Base-by-base conservation (phyloP, 2,888 invertebrate genomes). In the Rhyacophila evoluta region DNA sequence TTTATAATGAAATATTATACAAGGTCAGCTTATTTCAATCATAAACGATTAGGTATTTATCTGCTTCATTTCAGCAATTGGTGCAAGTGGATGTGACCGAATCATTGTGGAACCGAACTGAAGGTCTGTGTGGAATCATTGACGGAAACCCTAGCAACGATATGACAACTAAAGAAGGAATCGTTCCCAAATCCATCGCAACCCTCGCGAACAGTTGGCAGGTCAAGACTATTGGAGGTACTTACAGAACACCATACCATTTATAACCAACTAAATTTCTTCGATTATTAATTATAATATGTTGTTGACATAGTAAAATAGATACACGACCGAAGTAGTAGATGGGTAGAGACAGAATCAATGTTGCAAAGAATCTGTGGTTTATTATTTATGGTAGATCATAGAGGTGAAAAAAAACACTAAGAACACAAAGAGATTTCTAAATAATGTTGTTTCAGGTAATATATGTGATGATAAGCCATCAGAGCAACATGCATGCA, bases 81-180 rank as follows among this genome's bases (percentile, higher is more conserved):
- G 88, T 96, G 3, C 89, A 93, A 81, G 87, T 95, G 0, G 93
- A 93, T 84, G 93, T 93, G 0, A 89, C 92, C 0, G 91, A 93
- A 27, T 89, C 90, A 1, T 86, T 95, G 37, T 96, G 95, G 94
- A 94, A 95, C 84, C 92, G 93, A 83, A 94, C 95, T 0, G 92
- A 92, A 81, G 97, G 97, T 75, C 88, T 97, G 0, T 97, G 97
- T 85, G 97, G 97, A 0, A 90, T 89, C 0, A 87, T 95, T 83
- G 94, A 97, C 85, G 94, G 94, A 0, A 90, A 92, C 83, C 86
- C 88, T 3, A 87, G 87, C 5, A 94, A 95, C 84, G 97, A 97
- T 85, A 89, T 95, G 82, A 85, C 87, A 36, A 92, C 91, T 0
- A 91, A 91, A 83, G 92, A 92, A 36, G 93, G 93, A 0, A 87